Conservation (phyloP, 92 coral and sea anemone genomes). For the Hydrozoanthus gracilis region DNA sequence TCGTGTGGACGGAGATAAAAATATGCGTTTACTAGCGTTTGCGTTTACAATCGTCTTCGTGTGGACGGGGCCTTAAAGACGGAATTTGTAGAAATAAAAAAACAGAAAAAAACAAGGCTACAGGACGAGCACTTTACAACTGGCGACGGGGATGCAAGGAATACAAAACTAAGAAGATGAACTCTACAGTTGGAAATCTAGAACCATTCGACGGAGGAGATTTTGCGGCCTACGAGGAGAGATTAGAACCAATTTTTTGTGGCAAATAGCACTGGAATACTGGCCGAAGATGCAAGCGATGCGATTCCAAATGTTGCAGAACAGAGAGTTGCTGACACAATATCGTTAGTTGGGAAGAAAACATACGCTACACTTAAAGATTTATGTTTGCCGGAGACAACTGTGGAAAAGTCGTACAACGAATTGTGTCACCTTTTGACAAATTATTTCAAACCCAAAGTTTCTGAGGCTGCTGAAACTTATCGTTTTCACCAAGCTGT, state of each 20-base stretch:
- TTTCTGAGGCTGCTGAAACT: conserved; percentile 57
- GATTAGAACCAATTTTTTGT: conserved; percentile 19
- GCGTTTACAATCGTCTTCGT: no score
- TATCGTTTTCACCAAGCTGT: conserved; percentile 53
- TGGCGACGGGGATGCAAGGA: conserved; percentile 17
- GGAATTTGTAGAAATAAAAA: background rate
- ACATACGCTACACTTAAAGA: conserved; percentile 39
- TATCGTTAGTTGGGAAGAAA: conserved; percentile 44
- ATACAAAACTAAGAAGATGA: conserved; percentile 5
- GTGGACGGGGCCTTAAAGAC: no score
- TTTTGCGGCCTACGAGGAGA: conserved; percentile 20
- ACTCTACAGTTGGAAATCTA: background rate
- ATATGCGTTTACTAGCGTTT: no score
- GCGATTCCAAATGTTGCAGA: conserved; percentile 13
- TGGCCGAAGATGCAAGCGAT: conserved; percentile 16
- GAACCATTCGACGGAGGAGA: conserved; percentile 27
- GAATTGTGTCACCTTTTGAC: conserved; percentile 13
- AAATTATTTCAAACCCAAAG: conserved; percentile 48
- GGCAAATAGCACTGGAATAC: conserved; percentile 2
- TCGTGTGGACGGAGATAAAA: no score
- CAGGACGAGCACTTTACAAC: conserved; percentile 10
- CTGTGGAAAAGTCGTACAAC: conserved; percentile 38
- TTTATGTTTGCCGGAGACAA: conserved; percentile 40
- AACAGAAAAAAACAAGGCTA: background rate
- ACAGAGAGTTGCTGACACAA: conserved; percentile 41